Percentiles rank a stretch among this genome's conserved stretches.
Conservation (phyloP, 92 coral and sea anemone species). For the Epizoanthus stellaris region DNA sequence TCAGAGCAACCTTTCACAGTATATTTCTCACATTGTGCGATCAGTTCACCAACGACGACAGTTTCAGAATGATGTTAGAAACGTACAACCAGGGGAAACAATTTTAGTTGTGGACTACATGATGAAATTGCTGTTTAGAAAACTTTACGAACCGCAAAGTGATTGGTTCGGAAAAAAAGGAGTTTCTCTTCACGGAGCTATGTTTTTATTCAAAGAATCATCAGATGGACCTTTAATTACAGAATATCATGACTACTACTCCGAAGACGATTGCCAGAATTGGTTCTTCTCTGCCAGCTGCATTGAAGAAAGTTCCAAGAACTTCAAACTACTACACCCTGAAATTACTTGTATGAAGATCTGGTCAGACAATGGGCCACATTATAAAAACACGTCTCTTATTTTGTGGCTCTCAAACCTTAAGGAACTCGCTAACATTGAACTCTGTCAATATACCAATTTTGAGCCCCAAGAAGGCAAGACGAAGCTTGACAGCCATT, state of each 20-base stretch:
- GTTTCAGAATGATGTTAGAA: slow-evolving; percentile 19
- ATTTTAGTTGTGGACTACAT: slow-evolving; percentile 34
- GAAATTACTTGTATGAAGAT: slow-evolving; percentile 22
- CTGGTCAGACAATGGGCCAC: slow-evolving; percentile 77
- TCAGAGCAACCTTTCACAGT: slow-evolving; percentile 12
- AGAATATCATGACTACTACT: neutral
- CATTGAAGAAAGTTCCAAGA: too few species aligned
- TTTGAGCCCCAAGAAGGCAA: slow-evolving; percentile 56
- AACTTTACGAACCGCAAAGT: neutral
- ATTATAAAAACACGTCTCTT: slow-evolving; percentile 64
- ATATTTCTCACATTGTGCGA: slow-evolving; percentile 21
- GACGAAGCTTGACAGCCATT: slow-evolving; percentile 64
- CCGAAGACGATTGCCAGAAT: neutral
- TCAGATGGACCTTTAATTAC: neutral
- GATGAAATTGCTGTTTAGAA: slow-evolving; percentile 21
- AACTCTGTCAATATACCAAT: slow-evolving; percentile 31
- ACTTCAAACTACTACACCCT: slow-evolving; percentile 18
- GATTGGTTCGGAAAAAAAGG: slow-evolving; percentile 1
- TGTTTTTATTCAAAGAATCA: slow-evolving; percentile 1
- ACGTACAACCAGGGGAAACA: slow-evolving; percentile 23
- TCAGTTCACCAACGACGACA: slow-evolving; percentile 35
- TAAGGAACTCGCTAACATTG: slow-evolving; percentile 22
- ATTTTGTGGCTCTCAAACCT: slow-evolving; percentile 41
- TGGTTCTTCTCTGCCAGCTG: neutral
- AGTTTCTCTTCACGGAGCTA: neutral